Evolutionary conservation across 2,797 vertebrate genomes (phyloP).

Genomic region (Eulemur albifrons): DNA sequence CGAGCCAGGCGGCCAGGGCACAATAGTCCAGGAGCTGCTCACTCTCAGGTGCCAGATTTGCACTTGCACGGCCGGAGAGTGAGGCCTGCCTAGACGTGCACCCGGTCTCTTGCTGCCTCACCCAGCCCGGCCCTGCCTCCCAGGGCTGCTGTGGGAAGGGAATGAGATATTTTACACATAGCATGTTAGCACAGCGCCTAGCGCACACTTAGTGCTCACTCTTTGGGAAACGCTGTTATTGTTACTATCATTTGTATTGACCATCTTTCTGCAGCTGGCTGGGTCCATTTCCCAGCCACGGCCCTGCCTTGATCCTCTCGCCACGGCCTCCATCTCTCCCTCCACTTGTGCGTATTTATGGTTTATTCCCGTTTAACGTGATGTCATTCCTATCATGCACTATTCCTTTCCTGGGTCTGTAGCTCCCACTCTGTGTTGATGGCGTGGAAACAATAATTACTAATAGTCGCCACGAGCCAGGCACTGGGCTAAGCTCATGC

Average conservation of each 20-base stretch:
- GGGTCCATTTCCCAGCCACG: neutral
- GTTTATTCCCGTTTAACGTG: neutral
- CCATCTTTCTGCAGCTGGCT: neutral
- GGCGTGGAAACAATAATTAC: accelerated
- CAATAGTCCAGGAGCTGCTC: neutral
- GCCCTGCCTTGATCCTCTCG: neutral
- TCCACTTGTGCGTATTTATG: accelerated
- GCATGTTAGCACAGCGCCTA: neutral
- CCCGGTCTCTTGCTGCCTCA: neutral
- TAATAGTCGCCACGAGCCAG: accelerated
- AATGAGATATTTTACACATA: neutral
- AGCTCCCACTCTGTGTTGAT: neutral
- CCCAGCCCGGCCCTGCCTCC: neutral
- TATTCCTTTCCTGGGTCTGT: neutral
- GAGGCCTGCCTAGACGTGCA: neutral
- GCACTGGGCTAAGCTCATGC: neutral
- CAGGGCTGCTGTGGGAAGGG: neutral
- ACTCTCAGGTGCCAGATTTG: neutral
- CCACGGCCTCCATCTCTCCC: accelerated
- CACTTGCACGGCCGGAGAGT: neutral
- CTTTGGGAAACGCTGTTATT: neutral
- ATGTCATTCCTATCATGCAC: neutral
- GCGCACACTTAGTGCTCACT: neutral
- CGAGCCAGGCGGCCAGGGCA: neutral
- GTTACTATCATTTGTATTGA: neutral